Evolutionary conservation across 2,797 vertebrate genomes (phyloP), one percentile per base, ranked within the genome.

Genomic region (Gymnodraco acuticeps): DNA sequence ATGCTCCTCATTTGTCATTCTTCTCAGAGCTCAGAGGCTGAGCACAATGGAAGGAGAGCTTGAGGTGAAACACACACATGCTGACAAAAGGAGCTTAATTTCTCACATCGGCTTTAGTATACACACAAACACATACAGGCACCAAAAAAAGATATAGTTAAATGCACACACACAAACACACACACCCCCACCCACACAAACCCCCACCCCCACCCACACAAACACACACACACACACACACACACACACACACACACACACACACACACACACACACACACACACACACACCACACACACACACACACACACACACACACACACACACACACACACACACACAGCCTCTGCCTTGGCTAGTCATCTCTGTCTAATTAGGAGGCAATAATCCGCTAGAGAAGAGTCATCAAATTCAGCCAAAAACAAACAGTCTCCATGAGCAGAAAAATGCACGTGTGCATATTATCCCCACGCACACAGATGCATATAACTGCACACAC

Each of bases 321-420:
- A 74, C 59, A 71, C 48, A 62, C 61, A 69, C 42, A 68, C 31
- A 81, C 47, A 75, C 56, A 70, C 75, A 83, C 45, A 75, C 55
- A 55, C 66, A 43, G 86, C 87, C 90, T 90, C 91, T 89, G 90
- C 87, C 90, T 91, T 89, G 90, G 89, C 89, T 90, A 90, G 90
- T 93, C 91, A 90, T 92, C 92, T 93, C 71, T 87, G 89, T 90
- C 91, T 93, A 94, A 95, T 94, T 93, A 94, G 92, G 87, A 93
- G 91, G 87, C 89, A 93, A 91, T 94, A 93, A 95, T 92, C 89
- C 88, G 80, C 83, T 86, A 89, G 90, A 93, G 92, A 94, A 93
- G 92, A 94, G 92, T 93, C 94, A 91, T 95, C 92, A 91, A 83
- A 89, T 92, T 91, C 85, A 92, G 89, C 88, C 89, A 89, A 91